Evolutionary conservation across 2,113 vertebrate genomes (phyloP).

Genomic region (Falcunculus frontatus): DNA sequence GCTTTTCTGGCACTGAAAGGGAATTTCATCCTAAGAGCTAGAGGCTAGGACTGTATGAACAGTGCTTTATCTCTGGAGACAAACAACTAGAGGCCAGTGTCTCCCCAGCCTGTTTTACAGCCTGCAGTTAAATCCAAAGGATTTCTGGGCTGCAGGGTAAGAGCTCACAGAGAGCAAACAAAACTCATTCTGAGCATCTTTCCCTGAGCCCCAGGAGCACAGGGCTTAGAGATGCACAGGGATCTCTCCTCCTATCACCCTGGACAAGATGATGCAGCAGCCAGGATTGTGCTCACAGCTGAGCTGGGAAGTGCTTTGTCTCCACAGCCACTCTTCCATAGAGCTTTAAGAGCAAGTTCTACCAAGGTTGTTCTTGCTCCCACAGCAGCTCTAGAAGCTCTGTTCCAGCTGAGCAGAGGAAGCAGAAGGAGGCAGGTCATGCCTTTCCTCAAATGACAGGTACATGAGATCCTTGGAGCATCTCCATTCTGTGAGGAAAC

Average conservation of each 20-base stretch:
- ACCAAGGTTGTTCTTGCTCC: not conserved
- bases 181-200: not conserved
- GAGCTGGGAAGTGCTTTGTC: not conserved
- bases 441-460: not conserved
- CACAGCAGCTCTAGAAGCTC: not conserved
- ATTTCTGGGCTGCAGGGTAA: not conserved
- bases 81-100: not conserved
- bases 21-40: not conserved
- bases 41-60: not conserved
- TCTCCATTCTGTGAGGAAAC: not conserved
- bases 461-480: not conserved
- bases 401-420: not conserved
- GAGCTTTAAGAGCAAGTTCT: not conserved
- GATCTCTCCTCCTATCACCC: not conserved
- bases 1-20: not conserved
- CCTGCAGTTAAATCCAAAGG: not conserved
- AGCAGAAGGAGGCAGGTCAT: not conserved
- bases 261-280: not conserved
- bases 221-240: not conserved
- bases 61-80: constrained; percentile 5
- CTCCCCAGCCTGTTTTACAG: not conserved
- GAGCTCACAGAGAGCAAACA: not conserved
- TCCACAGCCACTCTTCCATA: not conserved
- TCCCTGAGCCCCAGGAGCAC: not conserved
- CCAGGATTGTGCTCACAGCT: not conserved